Percentiles rank a stretch among this genome's conserved stretches.
phyloP scores from a whole-genome alignment of 2,797 vertebrate genomes.

The Atherinosoma microstoma region DNA sequence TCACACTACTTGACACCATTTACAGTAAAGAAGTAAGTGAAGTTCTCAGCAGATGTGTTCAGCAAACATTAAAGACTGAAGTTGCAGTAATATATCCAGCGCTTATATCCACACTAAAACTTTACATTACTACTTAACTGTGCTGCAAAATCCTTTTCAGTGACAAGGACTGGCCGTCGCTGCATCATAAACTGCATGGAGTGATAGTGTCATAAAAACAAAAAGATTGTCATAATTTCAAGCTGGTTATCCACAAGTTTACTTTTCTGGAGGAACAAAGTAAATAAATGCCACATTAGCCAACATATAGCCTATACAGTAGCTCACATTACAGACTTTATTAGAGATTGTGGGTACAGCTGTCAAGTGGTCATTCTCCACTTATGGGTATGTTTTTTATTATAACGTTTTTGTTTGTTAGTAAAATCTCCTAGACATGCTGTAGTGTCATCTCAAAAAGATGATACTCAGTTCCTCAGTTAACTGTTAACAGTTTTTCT shows the following conservation, averaged over 20 bases:
- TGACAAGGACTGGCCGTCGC: slow-evolving; percentile 57
- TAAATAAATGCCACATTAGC: neutral
- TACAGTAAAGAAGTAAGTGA: slow-evolving; percentile 37
- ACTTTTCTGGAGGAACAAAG: slow-evolving; percentile 21
- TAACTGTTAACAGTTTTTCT: no score
- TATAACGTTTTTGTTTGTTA: neutral
- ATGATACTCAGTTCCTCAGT: neutral
- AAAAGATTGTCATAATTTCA: slow-evolving; percentile 42
- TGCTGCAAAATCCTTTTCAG: slow-evolving; percentile 67
- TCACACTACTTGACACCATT: slow-evolving; percentile 26
- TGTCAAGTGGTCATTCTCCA: no score
- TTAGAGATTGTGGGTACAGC: neutral
- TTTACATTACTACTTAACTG: slow-evolving; percentile 64
- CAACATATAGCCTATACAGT: no score
- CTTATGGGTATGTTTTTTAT: neutral
- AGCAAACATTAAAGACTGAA: slow-evolving; percentile 52
- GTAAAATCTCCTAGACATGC: neutral
- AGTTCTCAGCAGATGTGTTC: slow-evolving; percentile 39
- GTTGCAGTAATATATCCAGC: slow-evolving; percentile 44
- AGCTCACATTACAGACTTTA: neutral
- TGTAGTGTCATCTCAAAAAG: slow-evolving; percentile 5
- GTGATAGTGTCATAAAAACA: slow-evolving; percentile 51
- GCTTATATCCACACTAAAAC: slow-evolving; percentile 44
- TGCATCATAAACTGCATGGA: slow-evolving; percentile 60
- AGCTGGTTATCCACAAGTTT: slow-evolving; percentile 33